Evolutionary conservation across 2,797 vertebrate species (phyloP), one percentile per base, ranked within the genome.

Genomic region (Gymnothorax javanicus): DNA sequence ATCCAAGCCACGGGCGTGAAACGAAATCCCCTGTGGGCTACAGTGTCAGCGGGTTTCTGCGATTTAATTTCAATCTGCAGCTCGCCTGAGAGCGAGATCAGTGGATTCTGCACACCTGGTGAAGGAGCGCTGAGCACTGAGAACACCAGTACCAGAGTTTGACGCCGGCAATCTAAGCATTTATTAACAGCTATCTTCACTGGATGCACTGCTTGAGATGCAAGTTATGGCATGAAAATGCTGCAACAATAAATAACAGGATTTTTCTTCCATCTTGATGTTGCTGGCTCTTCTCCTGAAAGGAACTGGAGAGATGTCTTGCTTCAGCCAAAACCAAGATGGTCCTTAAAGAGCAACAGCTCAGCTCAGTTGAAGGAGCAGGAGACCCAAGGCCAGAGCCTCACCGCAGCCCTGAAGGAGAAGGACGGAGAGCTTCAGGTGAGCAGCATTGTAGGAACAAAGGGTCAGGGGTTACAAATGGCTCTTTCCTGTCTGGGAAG

Each of bases 401-500:
- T 79, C 50, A 79, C 50, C 75, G 54, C 7, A 23, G 12, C 75
- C 17, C 20, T 79, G 75, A 50, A 79, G 75, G 50, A 54, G 17
- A 79, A 79, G 17, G 75, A 79, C 9, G 20, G 50, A 23, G 75
- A 79, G 50, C 50, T 79, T 27, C 75, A 79, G 75, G 75, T 79
- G 50, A 79, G 54, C 23, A 25, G 13, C 33, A 33, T 33, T 27
- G n/a, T 73, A 9, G 27, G n/a, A 27, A 33, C 25, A 71, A 0
- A 27, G 69, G 69, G 11, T 11, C 27, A 27, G 25, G 23, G 69
- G 69, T 71, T 8, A 25, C 67, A 71, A 71, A 33, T 33, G 15
- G n/a, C 9, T 71, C 7, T 6, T 71, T 71, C 2, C 12, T 27
- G 69, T 33, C 69, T 71, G 69, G 69, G 7, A 64, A 9, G 69